Base-by-base conservation (phyloP, 2,113 vertebrate species). In the Bubo blakistoni region DNA sequence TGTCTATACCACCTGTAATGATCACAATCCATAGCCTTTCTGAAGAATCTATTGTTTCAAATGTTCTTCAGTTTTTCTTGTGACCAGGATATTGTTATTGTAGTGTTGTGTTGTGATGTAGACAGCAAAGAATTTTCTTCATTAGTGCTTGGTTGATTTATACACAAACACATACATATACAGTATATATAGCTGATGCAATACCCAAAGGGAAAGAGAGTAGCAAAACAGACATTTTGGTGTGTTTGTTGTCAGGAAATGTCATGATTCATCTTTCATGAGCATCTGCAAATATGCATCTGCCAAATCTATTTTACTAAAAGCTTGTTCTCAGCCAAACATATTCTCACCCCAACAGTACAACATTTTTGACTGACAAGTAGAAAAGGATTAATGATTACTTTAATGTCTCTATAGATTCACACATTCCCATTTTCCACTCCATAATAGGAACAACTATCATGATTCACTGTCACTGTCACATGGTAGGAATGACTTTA, bases 241-340 rank as follows among this genome's bases (percentile, higher is more conserved):
- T 90, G 74, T 80, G 86, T 95, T 96, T 96, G 96, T 97, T 97
- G 94, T 97, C 91, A 96, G 86, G 89, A 87, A 90, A 84, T 95
- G 89, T 92, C 89, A 92, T 90, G 95, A 96, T 95, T 97, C 97
- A 95, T 97, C 94, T 95, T 96, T 89, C 96, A 94, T 91, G 95
- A 97, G 94, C 92, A 97, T 96, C 97, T 96, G 96, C 91, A 96
- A 95, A 97, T 82, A 97, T 57, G 81, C 94, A 94, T 96, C 94
- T 97, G 94, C 96, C 97, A 97, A 95, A 87, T 88, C 89, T 92
- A 52, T 95, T 97, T 96, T 90, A 94, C 92, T 95, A 91, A 95
- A 92, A 94, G 89, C 92, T 96, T 81, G 70, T 96, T 95, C 87
- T 91, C 94, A 97, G 94, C 91, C 94, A 97, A 96, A 94, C 73